A percentile compares a stretch with the other conserved stretches of the same genome.
phyloP scores from a whole-genome alignment of 2,797 vertebrate species.

The Tarsius wallacei region DNA sequence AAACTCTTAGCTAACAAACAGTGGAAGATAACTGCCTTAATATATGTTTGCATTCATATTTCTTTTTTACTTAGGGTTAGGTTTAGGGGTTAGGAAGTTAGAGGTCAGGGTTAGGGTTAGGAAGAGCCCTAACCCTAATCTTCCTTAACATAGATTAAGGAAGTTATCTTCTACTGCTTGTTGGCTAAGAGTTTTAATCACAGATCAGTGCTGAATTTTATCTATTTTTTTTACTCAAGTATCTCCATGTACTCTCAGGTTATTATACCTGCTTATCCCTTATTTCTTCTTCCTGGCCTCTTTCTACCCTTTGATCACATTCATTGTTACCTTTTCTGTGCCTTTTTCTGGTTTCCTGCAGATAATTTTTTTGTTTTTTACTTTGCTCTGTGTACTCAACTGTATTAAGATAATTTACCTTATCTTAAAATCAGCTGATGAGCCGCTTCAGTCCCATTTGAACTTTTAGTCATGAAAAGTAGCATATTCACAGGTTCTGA shows the following conservation, averaged over 20 bases:
- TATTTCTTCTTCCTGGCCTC: slow-evolving; percentile 10
- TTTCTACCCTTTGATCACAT: not conserved
- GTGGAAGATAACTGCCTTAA: not conserved
- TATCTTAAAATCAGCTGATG: slow-evolving; percentile 4
- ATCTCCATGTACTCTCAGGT: no score
- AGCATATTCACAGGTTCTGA: not conserved
- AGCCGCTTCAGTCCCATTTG: not conserved
- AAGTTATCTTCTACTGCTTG: not conserved
- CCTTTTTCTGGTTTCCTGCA: slow-evolving; percentile 7
- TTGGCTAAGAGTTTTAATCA: slow-evolving; percentile 40
- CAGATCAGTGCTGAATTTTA: not conserved
- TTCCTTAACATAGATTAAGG: not conserved
- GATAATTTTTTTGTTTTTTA: not conserved
- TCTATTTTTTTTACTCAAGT: no score
- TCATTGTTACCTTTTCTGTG: not conserved
- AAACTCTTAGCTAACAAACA: slow-evolving; percentile 3
- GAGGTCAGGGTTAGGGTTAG: no score
- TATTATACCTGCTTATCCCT: no score
- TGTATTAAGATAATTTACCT: not conserved
- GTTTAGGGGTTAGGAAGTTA: no score
- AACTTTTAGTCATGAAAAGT: not conserved
- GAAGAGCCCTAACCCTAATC: no score
- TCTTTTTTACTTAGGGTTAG: not conserved
- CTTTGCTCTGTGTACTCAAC: not conserved
- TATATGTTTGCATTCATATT: not conserved